Evolutionary conservation across 2,797 vertebrate genomes (phyloP), one percentile per base, ranked within the genome.

Genomic region (Silurus aristotelis): DNA sequence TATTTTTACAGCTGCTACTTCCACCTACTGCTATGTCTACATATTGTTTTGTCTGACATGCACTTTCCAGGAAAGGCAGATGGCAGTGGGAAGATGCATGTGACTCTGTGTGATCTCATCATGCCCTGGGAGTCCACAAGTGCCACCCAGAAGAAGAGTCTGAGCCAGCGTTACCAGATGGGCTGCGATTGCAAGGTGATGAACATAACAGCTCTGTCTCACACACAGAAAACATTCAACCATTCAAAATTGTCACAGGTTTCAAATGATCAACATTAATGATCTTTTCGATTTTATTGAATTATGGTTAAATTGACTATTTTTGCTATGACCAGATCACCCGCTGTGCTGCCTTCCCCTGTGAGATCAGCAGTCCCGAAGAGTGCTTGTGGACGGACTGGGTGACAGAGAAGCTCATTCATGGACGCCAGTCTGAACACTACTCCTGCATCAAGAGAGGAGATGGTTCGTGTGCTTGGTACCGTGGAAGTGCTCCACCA

Each of bases 351-450:
- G 96, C 96, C 90, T 95, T 97, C 91, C 98, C 98, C 6, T 99
- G 98, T 86, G 96, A 95, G 90, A 96, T 98, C 91, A 96, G 94
- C 0, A 94, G 97, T 48, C 96, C 96, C 0, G 97, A 98, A 2
- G 98, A 99, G 92, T 99, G 98, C 90, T 96, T 99, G 92, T 99
- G 98, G 98, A 99, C 98, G 72, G 98, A 99, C 94, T 97, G 98
- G 97, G 97, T 98, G 90, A 98, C 97, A 2, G 97, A 99, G 96
- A 99, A 99, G 96, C 97, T 94, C 94, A 97, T 99, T 87, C 96
- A 97, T 0, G 98, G 98, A 20, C 96, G 96, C 90, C 98, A 99
- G 96, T 97, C 98, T 67, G 97, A 97, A 94, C 97, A 98, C 94
- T 99, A 98, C 1, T 96, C 98, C 90, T 99, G 98, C 90, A 96